phyloP scores from a whole-genome alignment of 1,140 invertebrate species.

The Drosophila hydei region DNA sequence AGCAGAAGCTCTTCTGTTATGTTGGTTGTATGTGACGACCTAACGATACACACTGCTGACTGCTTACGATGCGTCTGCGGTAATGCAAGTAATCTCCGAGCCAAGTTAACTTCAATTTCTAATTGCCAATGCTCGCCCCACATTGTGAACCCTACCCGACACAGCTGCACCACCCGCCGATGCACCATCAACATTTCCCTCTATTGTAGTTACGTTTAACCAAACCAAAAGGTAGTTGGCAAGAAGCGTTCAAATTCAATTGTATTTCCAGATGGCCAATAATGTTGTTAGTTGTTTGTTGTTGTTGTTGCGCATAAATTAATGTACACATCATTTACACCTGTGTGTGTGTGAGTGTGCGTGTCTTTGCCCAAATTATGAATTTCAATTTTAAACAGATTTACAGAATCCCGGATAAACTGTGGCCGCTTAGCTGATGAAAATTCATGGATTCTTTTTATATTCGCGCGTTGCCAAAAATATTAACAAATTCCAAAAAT shows the following conservation, averaged over 20 bases:
- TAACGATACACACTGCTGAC: constrained; percentile 42
- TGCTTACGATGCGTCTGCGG: constrained; percentile 24
- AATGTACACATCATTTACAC: constrained; percentile 71
- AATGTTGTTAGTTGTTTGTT: constrained; percentile 8
- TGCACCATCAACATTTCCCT: constrained; percentile 2
- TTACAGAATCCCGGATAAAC: constrained; percentile 25
- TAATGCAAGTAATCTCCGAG: constrained; percentile 41
- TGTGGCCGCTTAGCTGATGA: neutral
- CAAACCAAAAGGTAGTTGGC: constrained; percentile 9
- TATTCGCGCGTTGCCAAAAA: constrained; percentile 20
- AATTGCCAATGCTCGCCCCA: constrained; percentile 59
- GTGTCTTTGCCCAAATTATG: constrained; percentile 41
- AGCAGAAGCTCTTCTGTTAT: constrained; percentile 53
- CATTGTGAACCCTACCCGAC: constrained; percentile 49
- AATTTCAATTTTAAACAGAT: constrained; percentile 63
- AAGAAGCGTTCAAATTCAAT: constrained; percentile 47
- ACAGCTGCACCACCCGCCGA: neutral
- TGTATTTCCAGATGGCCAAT: constrained; percentile 36
- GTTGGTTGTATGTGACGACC: constrained; percentile 33
- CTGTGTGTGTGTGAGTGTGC: constrained; percentile 33
- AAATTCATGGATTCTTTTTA: constrained; percentile 20
- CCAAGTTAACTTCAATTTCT: constrained; percentile 70
- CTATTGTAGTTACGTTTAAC: constrained; percentile 21
- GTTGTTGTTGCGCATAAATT: constrained; percentile 54
- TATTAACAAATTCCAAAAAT: constrained; percentile 24